Evolutionary conservation across 2,113 vertebrate species (phyloP).

Genomic region (Ramphastos sulfuratus): DNA sequence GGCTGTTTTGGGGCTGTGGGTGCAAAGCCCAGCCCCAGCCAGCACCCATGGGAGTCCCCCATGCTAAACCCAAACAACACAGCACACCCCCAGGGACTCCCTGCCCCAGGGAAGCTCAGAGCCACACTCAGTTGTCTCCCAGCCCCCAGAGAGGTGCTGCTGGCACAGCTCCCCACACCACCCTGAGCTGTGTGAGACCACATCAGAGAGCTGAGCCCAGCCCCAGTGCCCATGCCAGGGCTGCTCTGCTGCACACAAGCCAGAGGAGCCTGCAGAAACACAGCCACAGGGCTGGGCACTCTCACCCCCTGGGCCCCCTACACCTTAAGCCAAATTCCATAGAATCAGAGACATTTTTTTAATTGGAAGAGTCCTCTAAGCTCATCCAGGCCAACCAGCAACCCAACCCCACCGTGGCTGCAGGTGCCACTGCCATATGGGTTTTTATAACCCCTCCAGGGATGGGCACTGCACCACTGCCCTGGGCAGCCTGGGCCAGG

Average conservation of each 20-base stretch:
- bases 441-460: too few species aligned
- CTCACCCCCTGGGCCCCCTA: neutral
- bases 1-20: neutral
- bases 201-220: neutral
- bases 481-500: too few species aligned
- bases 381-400: too few species aligned
- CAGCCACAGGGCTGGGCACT: rapidly evolving
- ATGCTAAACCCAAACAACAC: rapidly evolving
- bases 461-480: too few species aligned
- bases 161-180: neutral
- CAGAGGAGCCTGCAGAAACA: neutral
- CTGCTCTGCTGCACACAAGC: neutral
- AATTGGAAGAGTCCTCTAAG: too few species aligned
- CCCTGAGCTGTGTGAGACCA: neutral
- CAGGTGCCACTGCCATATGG: too few species aligned
- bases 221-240: neutral
- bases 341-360: too few species aligned
- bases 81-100: rapidly evolving
- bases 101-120: neutral
- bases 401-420: too few species aligned
- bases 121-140: rapidly evolving
- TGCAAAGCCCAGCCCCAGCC: neutral
- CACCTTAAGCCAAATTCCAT: neutral
- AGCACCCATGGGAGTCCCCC: rapidly evolving
- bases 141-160: rapidly evolving